Conservation (phyloP, 1,140 invertebrate species). For the Drosophila pseudoobscura region DNA sequence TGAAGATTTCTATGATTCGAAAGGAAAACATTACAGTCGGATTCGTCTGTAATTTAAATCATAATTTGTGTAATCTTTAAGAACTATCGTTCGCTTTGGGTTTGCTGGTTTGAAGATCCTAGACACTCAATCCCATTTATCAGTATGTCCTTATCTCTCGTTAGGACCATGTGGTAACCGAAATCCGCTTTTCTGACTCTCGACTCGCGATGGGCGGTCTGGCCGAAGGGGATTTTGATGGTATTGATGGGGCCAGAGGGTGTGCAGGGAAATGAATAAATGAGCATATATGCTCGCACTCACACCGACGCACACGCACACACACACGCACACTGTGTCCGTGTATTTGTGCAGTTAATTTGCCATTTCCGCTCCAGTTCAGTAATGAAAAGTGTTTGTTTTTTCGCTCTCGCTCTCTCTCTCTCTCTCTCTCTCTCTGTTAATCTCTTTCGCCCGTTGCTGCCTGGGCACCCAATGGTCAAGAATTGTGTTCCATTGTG, state of each 20-base stretch:
- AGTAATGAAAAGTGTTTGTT: slow-evolving; percentile 75
- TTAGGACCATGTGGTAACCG: no score
- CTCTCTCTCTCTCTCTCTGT: not conserved
- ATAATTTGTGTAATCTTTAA: no score
- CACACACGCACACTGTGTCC: not conserved
- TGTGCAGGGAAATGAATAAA: slow-evolving; percentile 62
- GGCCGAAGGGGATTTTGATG: not conserved
- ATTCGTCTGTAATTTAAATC: no score
- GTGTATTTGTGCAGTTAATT: slow-evolving; percentile 80
- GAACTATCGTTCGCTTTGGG: no score
- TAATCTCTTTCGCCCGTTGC: not conserved
- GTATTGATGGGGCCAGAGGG: not conserved
- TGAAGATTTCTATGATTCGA: no score
- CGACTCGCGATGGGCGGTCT: no score
- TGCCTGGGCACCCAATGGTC: slow-evolving; percentile 37
- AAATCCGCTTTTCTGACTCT: no score
- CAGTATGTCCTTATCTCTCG: no score
- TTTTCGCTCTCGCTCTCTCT: not conserved
- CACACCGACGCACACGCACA: slow-evolving; percentile 15
- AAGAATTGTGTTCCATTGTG: slow-evolving; percentile 54
- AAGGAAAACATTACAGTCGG: no score
- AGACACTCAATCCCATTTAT: no score
- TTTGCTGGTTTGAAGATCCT: no score
- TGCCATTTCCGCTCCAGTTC: slow-evolving; percentile 78
- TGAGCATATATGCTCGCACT: slow-evolving; percentile 54